Conservation (phyloP, 2,888 invertebrate genomes). For the Oxycera nigricornis region DNA sequence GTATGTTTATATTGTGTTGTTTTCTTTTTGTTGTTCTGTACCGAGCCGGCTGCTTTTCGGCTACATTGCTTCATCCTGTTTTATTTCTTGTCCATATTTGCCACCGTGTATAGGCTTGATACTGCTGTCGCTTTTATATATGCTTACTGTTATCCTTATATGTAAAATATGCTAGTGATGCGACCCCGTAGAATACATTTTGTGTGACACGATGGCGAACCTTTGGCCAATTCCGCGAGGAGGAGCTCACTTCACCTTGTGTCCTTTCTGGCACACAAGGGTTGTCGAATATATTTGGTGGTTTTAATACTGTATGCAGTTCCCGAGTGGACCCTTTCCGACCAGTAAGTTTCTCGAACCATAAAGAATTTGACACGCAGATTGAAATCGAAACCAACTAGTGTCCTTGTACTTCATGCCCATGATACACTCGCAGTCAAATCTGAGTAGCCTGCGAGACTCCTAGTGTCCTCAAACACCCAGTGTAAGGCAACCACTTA, state of each 20-base stretch:
- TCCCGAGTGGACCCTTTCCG: background rate
- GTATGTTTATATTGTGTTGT: slow-evolving; percentile 15
- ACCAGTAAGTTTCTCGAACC: background rate
- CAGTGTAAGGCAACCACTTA: background rate
- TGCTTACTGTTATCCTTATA: slow-evolving; percentile 9
- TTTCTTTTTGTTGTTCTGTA: slow-evolving; percentile 17
- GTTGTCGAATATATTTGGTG: too few relatives aligned
- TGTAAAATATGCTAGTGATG: slow-evolving; percentile 37
- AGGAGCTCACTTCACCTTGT: background rate
- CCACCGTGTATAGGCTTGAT: slow-evolving; percentile 1
- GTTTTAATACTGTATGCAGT: too few relatives aligned
- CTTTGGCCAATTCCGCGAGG: background rate
- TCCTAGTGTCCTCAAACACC: background rate
- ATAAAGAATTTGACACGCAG: too few relatives aligned
- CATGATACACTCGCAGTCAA: background rate
- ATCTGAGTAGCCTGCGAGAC: background rate
- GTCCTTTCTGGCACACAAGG: background rate
- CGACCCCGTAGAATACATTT: slow-evolving; percentile 34
- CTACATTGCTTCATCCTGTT: slow-evolving; percentile 14
- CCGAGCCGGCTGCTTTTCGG: slow-evolving; percentile 11
- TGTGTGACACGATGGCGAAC: slow-evolving; percentile 11
- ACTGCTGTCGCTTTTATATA: background rate
- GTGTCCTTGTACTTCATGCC: too few relatives aligned
- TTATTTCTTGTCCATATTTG: slow-evolving; percentile 33
- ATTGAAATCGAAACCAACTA: too few relatives aligned